These are phyloP conservation scores for Cardiocondyla obscurior DNA, from an alignment of 1,140 invertebrate genomes.

Conservation along the genomic window DNA sequence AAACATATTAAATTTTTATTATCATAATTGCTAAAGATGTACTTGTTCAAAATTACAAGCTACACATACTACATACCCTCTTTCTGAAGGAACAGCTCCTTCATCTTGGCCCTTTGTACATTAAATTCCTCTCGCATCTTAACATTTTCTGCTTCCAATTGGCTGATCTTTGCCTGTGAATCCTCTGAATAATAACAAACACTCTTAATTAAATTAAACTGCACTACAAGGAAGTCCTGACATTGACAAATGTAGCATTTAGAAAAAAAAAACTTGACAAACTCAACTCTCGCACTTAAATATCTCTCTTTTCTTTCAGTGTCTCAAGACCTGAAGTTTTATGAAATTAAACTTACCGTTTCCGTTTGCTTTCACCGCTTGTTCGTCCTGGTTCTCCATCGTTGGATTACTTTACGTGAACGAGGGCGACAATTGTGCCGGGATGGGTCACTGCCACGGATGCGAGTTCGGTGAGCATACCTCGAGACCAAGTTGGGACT, in stretches of 20 bases:
- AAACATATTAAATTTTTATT: neutral
- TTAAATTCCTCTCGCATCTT: constrained; percentile 94
- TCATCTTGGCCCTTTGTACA: constrained; percentile 94
- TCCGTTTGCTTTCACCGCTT: constrained; percentile 53
- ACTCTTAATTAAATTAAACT: constrained; percentile 16
- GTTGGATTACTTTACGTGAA: constrained; percentile 32
- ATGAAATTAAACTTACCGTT: constrained; percentile 65
- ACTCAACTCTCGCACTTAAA: neutral
- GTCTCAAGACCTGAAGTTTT: neutral
- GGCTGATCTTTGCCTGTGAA: constrained; percentile 78
- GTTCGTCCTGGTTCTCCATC: constrained; percentile 70
- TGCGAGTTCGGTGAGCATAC: constrained; percentile 26
- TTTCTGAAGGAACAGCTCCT: constrained; percentile 95
- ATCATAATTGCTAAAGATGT: neutral
- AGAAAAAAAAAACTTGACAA: neutral
- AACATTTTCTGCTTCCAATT: constrained; percentile 86
- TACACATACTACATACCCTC: constrained; percentile 87
- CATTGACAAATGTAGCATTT: neutral
- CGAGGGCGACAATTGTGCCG: constrained; percentile 27
- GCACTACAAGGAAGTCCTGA: too few species aligned
- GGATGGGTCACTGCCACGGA: constrained; percentile 57
- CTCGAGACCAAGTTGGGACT: constrained; percentile 7
- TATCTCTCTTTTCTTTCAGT: neutral
- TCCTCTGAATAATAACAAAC: constrained; percentile 69
- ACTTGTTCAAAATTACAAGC: neutral